phyloP scores from a whole-genome alignment of 2,113 vertebrate species.

The Tyrannus savana region DNA sequence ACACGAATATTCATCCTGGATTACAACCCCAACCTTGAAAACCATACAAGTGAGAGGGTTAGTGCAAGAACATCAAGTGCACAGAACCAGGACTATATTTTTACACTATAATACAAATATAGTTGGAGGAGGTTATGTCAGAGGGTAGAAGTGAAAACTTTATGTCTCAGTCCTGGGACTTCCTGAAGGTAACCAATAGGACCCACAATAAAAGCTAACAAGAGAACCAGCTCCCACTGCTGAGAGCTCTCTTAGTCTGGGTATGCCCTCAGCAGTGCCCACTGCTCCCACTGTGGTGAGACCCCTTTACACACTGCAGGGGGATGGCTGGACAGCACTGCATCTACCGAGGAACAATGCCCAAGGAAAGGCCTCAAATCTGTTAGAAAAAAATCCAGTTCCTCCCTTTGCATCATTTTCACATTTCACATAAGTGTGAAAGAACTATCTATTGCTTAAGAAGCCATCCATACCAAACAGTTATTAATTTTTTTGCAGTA shows the following conservation, averaged over 20 bases:
- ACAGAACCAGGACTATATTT: fast-evolving
- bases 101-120: fast-evolving
- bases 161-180: neutral
- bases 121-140: fast-evolving
- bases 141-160: neutral
- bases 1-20: neutral
- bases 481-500: neutral
- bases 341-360: fast-evolving
- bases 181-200: fast-evolving
- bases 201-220: neutral
- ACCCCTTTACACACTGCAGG: neutral
- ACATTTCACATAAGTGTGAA: neutral
- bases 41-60: neutral
- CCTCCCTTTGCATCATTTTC: neutral
- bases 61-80: neutral
- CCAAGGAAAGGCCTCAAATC: neutral
- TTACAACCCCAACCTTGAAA: neutral
- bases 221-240: neutral
- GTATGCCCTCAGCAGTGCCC: neutral
- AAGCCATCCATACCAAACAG: neutral
- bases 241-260: neutral
- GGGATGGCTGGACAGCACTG: fast-evolving
- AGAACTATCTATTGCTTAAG: neutral
- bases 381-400: neutral
- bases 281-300: fast-evolving